Percentiles rank a stretch among this genome's conserved stretches.
phyloP scores from a whole-genome alignment of 2,797 vertebrate genomes.

The Thripadectes ignobilis region DNA sequence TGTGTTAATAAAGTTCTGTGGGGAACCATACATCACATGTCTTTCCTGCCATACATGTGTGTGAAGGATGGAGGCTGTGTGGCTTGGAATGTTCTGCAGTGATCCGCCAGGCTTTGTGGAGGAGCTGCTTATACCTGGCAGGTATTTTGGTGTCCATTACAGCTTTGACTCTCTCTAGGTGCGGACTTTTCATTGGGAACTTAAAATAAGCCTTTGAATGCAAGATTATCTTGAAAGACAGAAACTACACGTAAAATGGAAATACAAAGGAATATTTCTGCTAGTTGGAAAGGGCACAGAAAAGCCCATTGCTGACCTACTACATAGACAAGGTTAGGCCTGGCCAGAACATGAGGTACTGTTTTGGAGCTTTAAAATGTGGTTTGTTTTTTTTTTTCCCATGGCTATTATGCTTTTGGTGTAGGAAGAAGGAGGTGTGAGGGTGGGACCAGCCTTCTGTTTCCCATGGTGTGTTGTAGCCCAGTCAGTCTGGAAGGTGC shows the following conservation, averaged over 20 bases:
- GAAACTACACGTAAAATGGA: neutral
- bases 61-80: neutral
- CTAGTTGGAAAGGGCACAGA: neutral
- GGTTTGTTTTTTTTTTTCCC: neutral
- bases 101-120: rapidly evolving
- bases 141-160: neutral
- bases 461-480: neutral
- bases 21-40: slow-evolving; percentile 43
- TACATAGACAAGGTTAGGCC: neutral
- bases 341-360: neutral
- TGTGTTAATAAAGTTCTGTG: slow-evolving; percentile 66
- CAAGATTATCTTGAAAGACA: neutral
- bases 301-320: neutral
- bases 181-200: neutral
- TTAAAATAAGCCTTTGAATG: too few species aligned
- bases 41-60: neutral
- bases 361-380: neutral
- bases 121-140: neutral
- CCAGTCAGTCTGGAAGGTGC: neutral
- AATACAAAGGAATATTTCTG: neutral
- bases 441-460: neutral
- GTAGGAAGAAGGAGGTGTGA: neutral
- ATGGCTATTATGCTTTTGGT: neutral
- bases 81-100: rapidly evolving
- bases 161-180: neutral